These are phyloP conservation scores for Cephus pulcher DNA, from an alignment of 2,888 invertebrate genomes.

Conservation along the genomic window DNA sequence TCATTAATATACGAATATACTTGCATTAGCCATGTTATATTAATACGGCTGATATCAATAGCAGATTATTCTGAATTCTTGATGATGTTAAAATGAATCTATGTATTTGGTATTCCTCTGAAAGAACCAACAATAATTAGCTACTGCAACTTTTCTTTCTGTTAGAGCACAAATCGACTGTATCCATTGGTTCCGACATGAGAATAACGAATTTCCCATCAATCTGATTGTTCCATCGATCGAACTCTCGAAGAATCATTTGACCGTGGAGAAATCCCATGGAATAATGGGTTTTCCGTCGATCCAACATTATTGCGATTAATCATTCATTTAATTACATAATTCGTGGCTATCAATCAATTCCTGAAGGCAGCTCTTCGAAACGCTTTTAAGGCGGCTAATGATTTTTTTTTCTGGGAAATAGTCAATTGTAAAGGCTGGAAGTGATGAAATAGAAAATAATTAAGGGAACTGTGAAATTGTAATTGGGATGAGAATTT, in stretches of 20 bases:
- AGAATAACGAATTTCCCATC: background rate
- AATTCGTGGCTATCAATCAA: constrained; percentile 2
- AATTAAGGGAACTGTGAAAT: background rate
- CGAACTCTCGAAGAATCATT: background rate
- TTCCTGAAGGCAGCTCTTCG: background rate
- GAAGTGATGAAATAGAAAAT: background rate
- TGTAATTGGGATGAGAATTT: background rate
- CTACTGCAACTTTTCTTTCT: background rate
- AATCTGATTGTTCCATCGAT: background rate
- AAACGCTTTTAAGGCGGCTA: background rate
- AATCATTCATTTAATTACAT: constrained; percentile 5
- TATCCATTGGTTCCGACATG: background rate
- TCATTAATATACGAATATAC: background rate
- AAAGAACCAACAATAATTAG: background rate
- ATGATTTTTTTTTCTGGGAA: background rate
- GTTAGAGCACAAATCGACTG: background rate
- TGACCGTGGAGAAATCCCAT: background rate
- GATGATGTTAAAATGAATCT: background rate
- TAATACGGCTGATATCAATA: background rate
- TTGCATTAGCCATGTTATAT: background rate
- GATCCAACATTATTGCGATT: background rate
- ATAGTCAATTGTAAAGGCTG: background rate
- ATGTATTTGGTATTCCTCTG: background rate
- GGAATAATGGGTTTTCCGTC: background rate
- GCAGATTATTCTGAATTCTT: background rate